phyloP scores from a whole-genome alignment of 2,888 invertebrate genomes.

The Drosophila ochracea region DNA sequence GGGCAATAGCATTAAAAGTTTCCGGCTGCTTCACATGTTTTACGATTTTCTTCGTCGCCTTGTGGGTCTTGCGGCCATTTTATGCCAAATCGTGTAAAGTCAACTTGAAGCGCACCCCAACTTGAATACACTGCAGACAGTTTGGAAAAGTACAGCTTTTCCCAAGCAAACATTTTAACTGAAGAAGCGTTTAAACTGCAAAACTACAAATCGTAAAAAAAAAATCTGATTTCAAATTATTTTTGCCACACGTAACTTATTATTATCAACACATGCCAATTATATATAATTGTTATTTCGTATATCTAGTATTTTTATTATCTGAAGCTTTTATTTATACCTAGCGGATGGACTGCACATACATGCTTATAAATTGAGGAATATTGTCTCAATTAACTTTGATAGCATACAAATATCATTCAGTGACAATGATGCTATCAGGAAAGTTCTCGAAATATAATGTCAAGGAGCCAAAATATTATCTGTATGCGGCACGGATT shows the following conservation, averaged over 20 bases:
- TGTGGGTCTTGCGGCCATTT: constrained; percentile 27
- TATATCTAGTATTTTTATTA: too few species aligned
- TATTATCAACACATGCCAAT: neutral
- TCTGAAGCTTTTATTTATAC: too few species aligned
- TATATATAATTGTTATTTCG: neutral
- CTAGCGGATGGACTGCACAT: neutral
- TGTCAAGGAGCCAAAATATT: neutral
- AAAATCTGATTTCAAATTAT: neutral
- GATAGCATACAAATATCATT: neutral
- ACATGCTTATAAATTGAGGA: neutral
- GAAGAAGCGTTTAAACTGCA: neutral
- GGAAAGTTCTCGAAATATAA: neutral
- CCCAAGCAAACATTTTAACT: neutral
- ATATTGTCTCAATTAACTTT: neutral
- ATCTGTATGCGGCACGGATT: neutral
- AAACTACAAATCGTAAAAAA: neutral
- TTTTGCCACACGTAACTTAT: neutral
- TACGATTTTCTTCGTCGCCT: constrained; percentile 33
- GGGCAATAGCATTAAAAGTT: constrained; percentile 53
- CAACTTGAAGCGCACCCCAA: neutral
- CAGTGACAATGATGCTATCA: neutral
- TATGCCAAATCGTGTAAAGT: constrained; percentile 19
- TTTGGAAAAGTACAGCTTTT: neutral
- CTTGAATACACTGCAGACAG: constrained; percentile 20
- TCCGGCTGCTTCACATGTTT: constrained; percentile 52